Evolutionary conservation across 2,888 invertebrate genomes (phyloP).

Genomic region (Scotopteryx bipunctaria): DNA sequence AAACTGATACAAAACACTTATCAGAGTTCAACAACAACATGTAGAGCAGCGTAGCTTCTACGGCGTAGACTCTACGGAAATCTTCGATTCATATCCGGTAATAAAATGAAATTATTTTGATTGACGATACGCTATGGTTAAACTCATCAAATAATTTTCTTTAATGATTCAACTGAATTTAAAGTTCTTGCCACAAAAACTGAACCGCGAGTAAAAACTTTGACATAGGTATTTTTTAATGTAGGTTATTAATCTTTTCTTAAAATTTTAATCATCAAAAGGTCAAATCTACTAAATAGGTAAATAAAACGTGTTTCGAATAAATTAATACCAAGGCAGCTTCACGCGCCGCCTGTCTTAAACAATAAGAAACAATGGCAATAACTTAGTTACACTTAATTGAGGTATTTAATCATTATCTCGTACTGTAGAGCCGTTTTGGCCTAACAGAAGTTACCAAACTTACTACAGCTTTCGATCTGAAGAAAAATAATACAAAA

Average conservation of each 20-base stretch:
- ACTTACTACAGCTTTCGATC: too few relatives aligned
- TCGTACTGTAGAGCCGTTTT: too few relatives aligned
- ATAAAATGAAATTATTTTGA: neutral
- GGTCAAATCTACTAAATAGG: slow-evolving; percentile 32
- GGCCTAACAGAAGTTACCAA: too few relatives aligned
- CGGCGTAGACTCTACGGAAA: neutral
- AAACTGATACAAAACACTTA: too few relatives aligned
- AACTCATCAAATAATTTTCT: slow-evolving; percentile 2
- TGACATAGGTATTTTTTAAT: neutral
- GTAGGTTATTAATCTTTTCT: neutral
- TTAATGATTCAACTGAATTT: too few relatives aligned
- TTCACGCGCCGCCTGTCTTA: slow-evolving; percentile 37
- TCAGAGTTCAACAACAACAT: neutral
- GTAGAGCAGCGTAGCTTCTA: slow-evolving; percentile 1
- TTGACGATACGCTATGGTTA: too few relatives aligned
- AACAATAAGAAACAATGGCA: slow-evolving; percentile 41
- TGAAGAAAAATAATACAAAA: slow-evolving; percentile 4
- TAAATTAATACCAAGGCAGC: slow-evolving; percentile 36
- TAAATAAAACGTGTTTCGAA: slow-evolving; percentile 27
- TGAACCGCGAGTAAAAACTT: too few relatives aligned
- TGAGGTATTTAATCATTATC: slow-evolving; percentile 27
- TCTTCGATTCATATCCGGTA: neutral
- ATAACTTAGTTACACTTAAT: slow-evolving; percentile 31
- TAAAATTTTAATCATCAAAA: slow-evolving; percentile 14
- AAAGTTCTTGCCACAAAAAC: too few relatives aligned